phyloP scores from a whole-genome alignment of 2,888 invertebrate genomes.

The Lucinisca nassula region DNA sequence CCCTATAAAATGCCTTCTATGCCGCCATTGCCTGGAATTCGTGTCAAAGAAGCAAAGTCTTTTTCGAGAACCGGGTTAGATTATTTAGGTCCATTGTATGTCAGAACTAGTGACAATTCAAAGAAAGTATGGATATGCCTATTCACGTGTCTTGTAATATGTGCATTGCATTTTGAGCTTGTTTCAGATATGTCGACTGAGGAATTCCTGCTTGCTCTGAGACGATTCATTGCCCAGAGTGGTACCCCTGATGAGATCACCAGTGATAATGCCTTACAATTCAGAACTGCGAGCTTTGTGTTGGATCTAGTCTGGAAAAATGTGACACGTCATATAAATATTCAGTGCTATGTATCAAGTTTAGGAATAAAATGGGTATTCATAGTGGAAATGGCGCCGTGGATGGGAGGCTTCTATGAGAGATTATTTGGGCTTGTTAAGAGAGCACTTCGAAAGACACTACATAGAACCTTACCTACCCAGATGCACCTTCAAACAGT shows the following conservation, averaged over 20 bases:
- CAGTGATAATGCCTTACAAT: conserved; percentile 1
- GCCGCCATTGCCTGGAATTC: background rate
- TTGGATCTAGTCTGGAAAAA: background rate
- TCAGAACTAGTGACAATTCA: background rate
- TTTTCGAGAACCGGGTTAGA: background rate
- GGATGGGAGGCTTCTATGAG: conserved; percentile 24
- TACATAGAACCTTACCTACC: background rate
- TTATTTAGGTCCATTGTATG: background rate
- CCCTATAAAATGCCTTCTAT: background rate
- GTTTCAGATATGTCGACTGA: background rate
- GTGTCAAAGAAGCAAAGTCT: background rate
- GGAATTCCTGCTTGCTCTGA: background rate
- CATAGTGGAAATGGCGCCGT: conserved; percentile 12
- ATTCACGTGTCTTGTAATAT: background rate
- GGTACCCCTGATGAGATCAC: background rate
- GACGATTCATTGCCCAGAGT: background rate
- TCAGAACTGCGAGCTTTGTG: background rate
- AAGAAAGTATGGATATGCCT: background rate
- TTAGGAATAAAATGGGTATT: conserved; percentile 5
- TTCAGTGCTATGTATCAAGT: conserved; percentile 4
- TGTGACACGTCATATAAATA: background rate
- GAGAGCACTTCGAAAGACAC: conserved; percentile 1
- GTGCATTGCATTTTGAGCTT: background rate
- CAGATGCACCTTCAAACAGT: background rate
- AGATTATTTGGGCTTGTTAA: conserved; percentile 17